These are phyloP conservation scores for Aphidoletes aphidimyza DNA, from an alignment of 2,888 invertebrate species.

Conservation along the genomic window DNA sequence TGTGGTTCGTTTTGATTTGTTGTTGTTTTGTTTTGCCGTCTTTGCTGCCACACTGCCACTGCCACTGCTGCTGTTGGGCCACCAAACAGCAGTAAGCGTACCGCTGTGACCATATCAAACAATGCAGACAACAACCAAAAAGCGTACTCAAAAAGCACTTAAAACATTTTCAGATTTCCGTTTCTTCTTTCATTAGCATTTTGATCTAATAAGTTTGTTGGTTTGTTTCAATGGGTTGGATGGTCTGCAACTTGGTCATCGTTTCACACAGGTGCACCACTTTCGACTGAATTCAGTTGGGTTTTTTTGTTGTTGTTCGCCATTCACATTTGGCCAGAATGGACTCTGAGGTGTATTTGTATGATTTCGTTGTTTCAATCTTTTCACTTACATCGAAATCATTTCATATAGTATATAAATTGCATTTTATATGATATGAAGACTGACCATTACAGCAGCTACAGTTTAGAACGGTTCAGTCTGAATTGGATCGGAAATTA, in stretches of 20 bases:
- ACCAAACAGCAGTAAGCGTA: background rate
- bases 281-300: background rate
- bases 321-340: background rate
- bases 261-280: background rate
- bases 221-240: background rate
- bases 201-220: slow-evolving; percentile 3
- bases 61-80: background rate
- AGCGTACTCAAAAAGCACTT: background rate
- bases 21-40: background rate
- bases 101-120: slow-evolving; percentile 29
- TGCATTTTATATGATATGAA: no score
- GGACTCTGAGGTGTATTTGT: background rate
- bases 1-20: background rate
- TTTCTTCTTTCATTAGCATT: background rate
- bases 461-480: no score
- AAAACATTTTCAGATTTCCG: slow-evolving; percentile 36
- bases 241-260: background rate
- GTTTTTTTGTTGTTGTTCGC: no score
- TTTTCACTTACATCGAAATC: background rate
- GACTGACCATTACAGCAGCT: no score
- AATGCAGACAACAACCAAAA: no score
- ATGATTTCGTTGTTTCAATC: background rate
- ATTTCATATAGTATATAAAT: no score
- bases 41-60: background rate
- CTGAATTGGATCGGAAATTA: no score